A percentile compares a stretch with the other conserved stretches of the same genome.
Conservation (phyloP, 2,113 vertebrate genomes). For the Sinocyclocheilus grahami region DNA sequence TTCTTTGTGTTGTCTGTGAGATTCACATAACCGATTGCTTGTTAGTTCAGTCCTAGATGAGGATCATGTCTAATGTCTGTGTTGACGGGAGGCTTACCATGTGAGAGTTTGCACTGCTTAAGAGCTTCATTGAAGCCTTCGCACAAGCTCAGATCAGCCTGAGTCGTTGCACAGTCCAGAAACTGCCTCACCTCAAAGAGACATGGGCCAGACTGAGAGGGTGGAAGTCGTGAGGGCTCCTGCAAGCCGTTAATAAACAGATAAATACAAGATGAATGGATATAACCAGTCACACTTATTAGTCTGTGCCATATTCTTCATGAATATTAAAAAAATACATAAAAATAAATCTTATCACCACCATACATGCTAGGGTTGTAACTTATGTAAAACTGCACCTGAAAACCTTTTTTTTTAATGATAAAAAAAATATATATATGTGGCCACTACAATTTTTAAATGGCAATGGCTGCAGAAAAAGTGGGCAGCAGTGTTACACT, state of each 20-base stretch:
- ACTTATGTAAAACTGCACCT: no score
- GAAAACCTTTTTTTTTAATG: no score
- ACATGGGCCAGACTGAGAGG: conserved; percentile 78
- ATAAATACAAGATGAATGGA: neutral
- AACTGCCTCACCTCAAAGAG: conserved; percentile 92
- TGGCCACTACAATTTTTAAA: no score
- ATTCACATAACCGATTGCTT: no score
- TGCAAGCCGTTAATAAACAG: conserved; percentile 50
- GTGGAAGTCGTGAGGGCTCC: conserved; percentile 69
- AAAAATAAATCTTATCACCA: no score
- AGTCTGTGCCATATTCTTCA: neutral
- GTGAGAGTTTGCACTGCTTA: conserved; percentile 90
- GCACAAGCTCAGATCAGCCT: conserved; percentile 85
- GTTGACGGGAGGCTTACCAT: conserved; percentile 69
- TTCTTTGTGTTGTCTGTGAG: no score
- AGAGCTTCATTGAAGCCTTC: conserved; percentile 93
- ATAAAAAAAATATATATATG: no score
- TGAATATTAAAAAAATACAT: no score
- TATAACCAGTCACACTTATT: neutral
- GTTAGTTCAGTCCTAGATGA: no score
- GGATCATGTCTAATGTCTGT: no score
- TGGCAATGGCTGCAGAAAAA: neutral
- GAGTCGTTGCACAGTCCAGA: conserved; percentile 89
- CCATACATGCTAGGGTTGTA: no score
- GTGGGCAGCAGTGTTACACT: neutral